phyloP scores from a whole-genome alignment of 2,888 invertebrate species.

The Drosophila greeni region DNA sequence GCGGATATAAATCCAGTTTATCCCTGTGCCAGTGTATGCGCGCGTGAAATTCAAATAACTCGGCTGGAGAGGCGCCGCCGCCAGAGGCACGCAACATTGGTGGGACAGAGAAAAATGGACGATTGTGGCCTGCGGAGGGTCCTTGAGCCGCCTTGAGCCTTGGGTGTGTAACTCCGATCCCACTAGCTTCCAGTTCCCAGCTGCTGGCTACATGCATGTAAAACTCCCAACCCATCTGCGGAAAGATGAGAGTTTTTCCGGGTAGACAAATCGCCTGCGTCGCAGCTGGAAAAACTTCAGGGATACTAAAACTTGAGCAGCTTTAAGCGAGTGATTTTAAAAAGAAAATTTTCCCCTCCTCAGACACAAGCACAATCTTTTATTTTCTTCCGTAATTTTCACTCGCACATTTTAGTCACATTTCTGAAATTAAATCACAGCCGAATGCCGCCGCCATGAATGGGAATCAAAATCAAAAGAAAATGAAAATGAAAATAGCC shows the following conservation, averaged over 20 bases:
- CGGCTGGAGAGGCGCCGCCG: background rate
- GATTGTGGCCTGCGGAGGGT: conserved; percentile 44
- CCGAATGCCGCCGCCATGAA: conserved; percentile 46
- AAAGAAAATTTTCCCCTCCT: conserved; percentile 2
- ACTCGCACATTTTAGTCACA: conserved; percentile 57
- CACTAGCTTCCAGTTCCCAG: background rate
- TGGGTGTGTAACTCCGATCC: conserved; percentile 43
- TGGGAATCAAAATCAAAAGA: conserved; percentile 50
- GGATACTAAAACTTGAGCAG: background rate
- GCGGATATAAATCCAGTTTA: conserved; percentile 73
- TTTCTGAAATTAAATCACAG: conserved; percentile 61
- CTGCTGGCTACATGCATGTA: conserved; percentile 8
- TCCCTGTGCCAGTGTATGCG: conserved; percentile 70
- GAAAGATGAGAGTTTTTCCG: conserved; percentile 11
- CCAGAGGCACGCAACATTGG: conserved; percentile 49
- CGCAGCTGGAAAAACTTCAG: background rate
- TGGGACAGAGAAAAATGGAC: conserved; percentile 55
- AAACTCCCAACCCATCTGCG: background rate
- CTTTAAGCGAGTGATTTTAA: conserved; percentile 13
- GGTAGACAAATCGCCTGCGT: conserved; percentile 17
- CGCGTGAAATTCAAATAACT: conserved; percentile 71
- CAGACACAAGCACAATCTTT: conserved; percentile 8
- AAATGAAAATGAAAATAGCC: conserved; percentile 54
- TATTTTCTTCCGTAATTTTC: conserved; percentile 43
- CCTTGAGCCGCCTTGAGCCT: conserved; percentile 43